Conservation (phyloP, 2,113 vertebrate species). For the Acrocephalus arundinaceus region DNA sequence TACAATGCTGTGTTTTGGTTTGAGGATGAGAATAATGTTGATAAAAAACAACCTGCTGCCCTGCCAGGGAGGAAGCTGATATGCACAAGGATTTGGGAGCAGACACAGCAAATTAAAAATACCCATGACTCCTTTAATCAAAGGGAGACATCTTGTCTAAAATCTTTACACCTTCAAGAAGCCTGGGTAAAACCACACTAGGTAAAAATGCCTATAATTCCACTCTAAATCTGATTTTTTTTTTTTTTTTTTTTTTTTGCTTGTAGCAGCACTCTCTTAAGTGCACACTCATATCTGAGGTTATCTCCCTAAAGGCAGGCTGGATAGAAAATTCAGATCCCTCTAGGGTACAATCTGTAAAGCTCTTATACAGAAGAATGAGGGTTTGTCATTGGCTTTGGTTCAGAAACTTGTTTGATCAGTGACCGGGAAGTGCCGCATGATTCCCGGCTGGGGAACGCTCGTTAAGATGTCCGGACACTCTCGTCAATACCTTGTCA, state of each 20-base stretch:
- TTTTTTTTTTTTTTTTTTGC: not conserved
- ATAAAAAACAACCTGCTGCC: not conserved
- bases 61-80: not conserved
- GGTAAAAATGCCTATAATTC: not conserved
- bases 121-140: no score
- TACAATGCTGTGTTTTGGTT: not conserved
- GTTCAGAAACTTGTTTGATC: not conserved
- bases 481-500: not conserved
- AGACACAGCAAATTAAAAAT: not conserved
- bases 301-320: not conserved
- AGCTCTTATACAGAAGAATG: not conserved
- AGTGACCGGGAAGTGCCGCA: not conserved
- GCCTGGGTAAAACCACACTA: not conserved
- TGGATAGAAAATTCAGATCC: not conserved
- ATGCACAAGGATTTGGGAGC: not conserved
- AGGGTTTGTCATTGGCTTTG: not conserved
- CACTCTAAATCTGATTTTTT: not conserved
- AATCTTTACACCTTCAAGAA: not conserved
- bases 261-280: not conserved
- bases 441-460: fast-evolving
- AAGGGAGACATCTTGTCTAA: not conserved
- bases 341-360: not conserved
- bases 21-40: not conserved
- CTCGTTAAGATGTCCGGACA: no score
- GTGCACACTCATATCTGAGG: fast-evolving